Evolutionary conservation across 2,113 vertebrate genomes (phyloP), one percentile per base, ranked within the genome.

Genomic region (Gopherus flavomarginatus): DNA sequence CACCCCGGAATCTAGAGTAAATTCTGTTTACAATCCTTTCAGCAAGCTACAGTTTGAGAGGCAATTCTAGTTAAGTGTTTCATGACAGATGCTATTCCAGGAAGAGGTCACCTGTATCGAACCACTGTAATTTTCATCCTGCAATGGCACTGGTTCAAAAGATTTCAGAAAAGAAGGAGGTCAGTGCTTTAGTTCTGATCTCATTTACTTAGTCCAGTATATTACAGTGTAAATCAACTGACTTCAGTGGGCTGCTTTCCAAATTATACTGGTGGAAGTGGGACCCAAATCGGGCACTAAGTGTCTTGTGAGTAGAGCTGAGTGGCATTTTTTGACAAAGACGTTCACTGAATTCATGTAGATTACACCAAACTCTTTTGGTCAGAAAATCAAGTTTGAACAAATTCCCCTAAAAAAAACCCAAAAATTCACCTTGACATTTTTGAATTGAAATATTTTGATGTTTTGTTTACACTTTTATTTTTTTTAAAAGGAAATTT

Each of bases 241-340:
- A 91, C 49, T 52, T 65, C 13, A 54, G 53, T 81, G 80, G 5
- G 22, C 2, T 26, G 62, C 38, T 17, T 0, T 0, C 3, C 35
- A 50, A n/a, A 69, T 77, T 81, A 65, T 16, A 12, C 1, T 49
- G 31, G 4, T 1, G 1, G 38, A 81, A 35, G 14, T 13, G 13
- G 72, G 84, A 85, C 4, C 5, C 72, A n/a, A 10, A 87, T 59
- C 56, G 87, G 80, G 5, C 9, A 62, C 12, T 62, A 62, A 31
- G 38, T 78, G 42, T 78, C 75, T 31, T 53, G 17, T 47, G 52
- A 91, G 2, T 4, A 69, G 50, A 80, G 5, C 26, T 9, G 78
- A 79, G 35, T 3, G 54, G 11, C 3, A 26, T 24, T 12, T 62
- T 6, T 4, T 56, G 8, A 38, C n/a, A 5, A n/a, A 72, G n/a